phyloP scores from a whole-genome alignment of 30 jellyfish, hydroid and myxozoan species.

The Pseudorhiza aurosa region DNA sequence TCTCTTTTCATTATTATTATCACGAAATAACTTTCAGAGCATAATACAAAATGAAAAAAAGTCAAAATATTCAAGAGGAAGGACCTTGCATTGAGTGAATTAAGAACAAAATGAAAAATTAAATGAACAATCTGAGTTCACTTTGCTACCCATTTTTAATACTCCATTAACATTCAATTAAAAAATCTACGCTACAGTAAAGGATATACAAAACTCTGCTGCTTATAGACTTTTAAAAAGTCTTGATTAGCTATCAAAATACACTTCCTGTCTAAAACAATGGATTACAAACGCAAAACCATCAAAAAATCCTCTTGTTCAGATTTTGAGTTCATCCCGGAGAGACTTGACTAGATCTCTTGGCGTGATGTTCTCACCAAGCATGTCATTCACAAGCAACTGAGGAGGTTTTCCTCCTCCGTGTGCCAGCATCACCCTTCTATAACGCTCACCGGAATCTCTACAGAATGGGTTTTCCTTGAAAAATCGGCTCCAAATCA shows the following conservation, averaged over 20 bases:
- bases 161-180: too few species aligned
- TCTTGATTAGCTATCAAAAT: neutral
- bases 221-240: conserved; percentile 39
- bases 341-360: conserved; percentile 69
- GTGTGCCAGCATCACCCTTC: conserved; percentile 82
- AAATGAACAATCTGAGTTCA: too few species aligned
- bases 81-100: too few species aligned
- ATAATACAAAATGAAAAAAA: too few species aligned
- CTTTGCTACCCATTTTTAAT: too few species aligned
- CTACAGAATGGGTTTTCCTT: conserved; percentile 84
- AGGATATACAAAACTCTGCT: neutral
- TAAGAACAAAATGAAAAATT: too few species aligned
- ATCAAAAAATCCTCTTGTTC: too few species aligned
- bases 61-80: too few species aligned
- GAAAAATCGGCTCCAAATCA: conserved; percentile 85
- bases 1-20: too few species aligned
- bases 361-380: conserved; percentile 60
- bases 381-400: conserved; percentile 78
- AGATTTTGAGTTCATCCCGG: conserved; percentile 60
- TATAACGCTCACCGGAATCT: conserved; percentile 83
- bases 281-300: neutral
- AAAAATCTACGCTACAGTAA: too few species aligned
- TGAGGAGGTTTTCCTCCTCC: conserved; percentile 96
- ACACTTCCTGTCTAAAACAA: neutral
- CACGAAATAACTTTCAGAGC: too few species aligned